Conservation (phyloP, 2,797 vertebrate species). For the Percopsis omiscomaycus region DNA sequence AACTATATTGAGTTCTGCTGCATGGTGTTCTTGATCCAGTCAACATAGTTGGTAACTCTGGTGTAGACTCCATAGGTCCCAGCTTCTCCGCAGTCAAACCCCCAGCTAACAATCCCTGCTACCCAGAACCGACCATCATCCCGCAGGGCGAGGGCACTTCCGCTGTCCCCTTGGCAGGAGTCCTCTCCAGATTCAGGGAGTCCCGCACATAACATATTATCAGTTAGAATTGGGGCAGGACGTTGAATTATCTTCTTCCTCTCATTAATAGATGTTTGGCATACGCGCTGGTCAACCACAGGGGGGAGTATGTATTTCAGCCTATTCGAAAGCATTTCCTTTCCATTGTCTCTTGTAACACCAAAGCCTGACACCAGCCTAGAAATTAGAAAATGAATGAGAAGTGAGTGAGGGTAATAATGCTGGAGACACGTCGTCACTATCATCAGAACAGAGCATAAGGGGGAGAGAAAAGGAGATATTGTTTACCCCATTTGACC, state of each 20-base stretch:
- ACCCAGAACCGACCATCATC: neutral
- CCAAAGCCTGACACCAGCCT: conserved; percentile 9
- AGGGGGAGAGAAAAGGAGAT: neutral
- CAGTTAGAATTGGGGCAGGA: neutral
- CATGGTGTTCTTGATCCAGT: conserved; percentile 4
- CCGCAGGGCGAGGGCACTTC: neutral
- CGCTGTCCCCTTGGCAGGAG: conserved; percentile 9
- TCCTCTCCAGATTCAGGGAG: neutral
- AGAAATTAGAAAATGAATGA: neutral
- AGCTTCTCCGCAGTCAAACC: neutral
- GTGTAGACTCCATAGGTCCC: conserved; percentile 6
- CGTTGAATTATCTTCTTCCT: neutral
- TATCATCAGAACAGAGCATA: neutral
- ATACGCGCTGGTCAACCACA: neutral
- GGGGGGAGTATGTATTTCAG: neutral
- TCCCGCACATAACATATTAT: conserved; percentile 4
- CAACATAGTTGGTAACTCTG: neutral
- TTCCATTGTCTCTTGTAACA: neutral
- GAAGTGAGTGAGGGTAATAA: neutral
- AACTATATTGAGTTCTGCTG: neutral
- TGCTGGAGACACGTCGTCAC: neutral
- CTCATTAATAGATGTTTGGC: neutral
- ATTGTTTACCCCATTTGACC: neutral
- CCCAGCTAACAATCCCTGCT: conserved; percentile 9
- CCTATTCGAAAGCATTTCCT: neutral